Evolutionary conservation across 2,888 invertebrate genomes (phyloP).

Genomic region (Mythimna albipuncta): DNA sequence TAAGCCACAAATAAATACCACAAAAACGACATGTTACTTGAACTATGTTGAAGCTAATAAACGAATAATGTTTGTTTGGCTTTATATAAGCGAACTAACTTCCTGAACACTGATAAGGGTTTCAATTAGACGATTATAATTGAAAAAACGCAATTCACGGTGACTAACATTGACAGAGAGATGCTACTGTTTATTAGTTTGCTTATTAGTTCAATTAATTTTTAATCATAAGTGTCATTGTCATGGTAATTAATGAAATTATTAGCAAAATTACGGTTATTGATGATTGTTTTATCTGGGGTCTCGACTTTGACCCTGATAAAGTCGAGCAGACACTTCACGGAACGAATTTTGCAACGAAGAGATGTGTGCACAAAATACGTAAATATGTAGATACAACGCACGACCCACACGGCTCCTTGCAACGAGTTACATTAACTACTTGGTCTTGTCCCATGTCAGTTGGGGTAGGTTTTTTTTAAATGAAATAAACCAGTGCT

Average conservation of each 20-base stretch:
- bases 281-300: neutral
- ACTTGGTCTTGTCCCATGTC: too few species aligned
- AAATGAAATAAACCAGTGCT: too few species aligned
- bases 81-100: neutral
- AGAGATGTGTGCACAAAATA: too few species aligned
- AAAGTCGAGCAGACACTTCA: too few species aligned
- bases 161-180: neutral
- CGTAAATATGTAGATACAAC: too few species aligned
- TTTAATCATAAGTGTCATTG: neutral
- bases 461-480: too few species aligned
- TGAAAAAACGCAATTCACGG: neutral
- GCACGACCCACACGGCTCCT: too few species aligned
- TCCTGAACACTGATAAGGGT: neutral
- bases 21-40: constrained; percentile 1
- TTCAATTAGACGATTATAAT: neutral
- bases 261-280: neutral
- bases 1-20: neutral
- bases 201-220: neutral
- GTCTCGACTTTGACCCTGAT: too few species aligned
- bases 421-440: too few species aligned
- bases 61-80: neutral
- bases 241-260: neutral
- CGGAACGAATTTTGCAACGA: too few species aligned
- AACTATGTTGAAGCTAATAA: neutral
- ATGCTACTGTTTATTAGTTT: neutral